These are phyloP conservation scores for Papilio xuthus DNA, from an alignment of 1,140 invertebrate species.

Conservation along the genomic window DNA sequence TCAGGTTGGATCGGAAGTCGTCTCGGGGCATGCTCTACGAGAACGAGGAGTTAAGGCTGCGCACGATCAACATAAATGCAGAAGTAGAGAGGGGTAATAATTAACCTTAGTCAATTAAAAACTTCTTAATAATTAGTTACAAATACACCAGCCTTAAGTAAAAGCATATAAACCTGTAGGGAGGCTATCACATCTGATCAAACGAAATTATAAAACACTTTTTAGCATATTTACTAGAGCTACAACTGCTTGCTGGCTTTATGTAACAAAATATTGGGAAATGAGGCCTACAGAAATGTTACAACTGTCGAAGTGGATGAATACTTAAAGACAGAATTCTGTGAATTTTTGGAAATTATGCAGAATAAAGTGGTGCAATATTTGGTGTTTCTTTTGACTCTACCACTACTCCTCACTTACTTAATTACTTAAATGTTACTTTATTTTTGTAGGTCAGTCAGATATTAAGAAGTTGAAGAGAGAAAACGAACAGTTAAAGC, in stretches of 20 bases:
- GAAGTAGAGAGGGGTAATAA: slow-evolving; percentile 91
- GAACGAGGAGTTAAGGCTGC: slow-evolving; percentile 94
- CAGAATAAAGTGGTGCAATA: too few species aligned
- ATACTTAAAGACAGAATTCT: too few species aligned
- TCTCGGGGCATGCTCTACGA: slow-evolving; percentile 94
- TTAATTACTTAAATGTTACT: neutral
- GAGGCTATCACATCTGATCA: too few species aligned
- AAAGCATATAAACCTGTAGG: too few species aligned
- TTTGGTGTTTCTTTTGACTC: too few species aligned
- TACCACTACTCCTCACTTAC: neutral
- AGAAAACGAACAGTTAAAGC: slow-evolving; percentile 92
- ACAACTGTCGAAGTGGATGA: too few species aligned
- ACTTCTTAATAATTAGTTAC: neutral
- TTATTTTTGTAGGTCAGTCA: slow-evolving; percentile 85
- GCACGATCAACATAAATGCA: slow-evolving; percentile 96
- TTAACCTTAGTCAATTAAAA: neutral
- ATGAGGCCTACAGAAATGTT: too few species aligned
- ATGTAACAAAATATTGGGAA: too few species aligned
- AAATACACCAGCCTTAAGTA: neutral
- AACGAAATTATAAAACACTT: neutral
- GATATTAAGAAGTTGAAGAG: slow-evolving; percentile 93
- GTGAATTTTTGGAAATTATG: too few species aligned
- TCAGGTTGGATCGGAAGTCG: slow-evolving; percentile 90
- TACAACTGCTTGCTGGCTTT: too few species aligned
- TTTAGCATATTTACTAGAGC: too few species aligned